phyloP scores from a whole-genome alignment of 2,888 invertebrate genomes.

The Tenthredo livida region DNA sequence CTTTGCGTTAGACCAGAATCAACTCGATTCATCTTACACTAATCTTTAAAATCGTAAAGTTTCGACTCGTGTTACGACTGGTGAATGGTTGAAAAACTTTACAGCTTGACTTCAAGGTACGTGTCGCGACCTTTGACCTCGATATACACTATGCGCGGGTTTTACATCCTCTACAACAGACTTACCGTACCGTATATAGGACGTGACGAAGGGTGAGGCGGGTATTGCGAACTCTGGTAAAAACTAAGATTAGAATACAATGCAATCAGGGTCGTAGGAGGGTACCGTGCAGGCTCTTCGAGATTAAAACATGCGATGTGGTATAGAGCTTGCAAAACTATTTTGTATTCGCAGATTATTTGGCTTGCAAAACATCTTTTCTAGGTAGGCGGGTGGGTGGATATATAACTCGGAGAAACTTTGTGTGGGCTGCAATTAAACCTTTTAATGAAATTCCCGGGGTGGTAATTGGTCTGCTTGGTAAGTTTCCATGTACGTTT shows the following conservation, averaged over 20 bases:
- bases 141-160: constrained; percentile 56
- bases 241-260: constrained; percentile 75
- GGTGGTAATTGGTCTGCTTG: not conserved
- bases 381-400: not conserved
- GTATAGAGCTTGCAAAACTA: constrained; percentile 21
- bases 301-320: constrained; percentile 67
- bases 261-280: constrained; percentile 69
- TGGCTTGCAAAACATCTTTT: constrained; percentile 37
- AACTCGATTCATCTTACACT: not conserved
- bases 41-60: constrained; percentile 2
- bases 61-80: not conserved
- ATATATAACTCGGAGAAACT: not conserved
- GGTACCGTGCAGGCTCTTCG: constrained; percentile 61
- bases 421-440: not conserved
- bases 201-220: not conserved
- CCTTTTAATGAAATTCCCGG: constrained; percentile 40
- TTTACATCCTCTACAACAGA: constrained; percentile 9
- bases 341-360: constrained; percentile 38
- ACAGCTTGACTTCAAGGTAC: not conserved
- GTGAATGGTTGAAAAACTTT: constrained; percentile 15
- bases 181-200: not conserved
- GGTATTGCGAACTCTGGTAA: constrained; percentile 62
- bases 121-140: constrained; percentile 34
- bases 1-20: not conserved
- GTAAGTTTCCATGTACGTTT: not conserved